Evolutionary conservation across 1,140 invertebrate genomes (phyloP).

Genomic region (Leptonema lineaticorne): DNA sequence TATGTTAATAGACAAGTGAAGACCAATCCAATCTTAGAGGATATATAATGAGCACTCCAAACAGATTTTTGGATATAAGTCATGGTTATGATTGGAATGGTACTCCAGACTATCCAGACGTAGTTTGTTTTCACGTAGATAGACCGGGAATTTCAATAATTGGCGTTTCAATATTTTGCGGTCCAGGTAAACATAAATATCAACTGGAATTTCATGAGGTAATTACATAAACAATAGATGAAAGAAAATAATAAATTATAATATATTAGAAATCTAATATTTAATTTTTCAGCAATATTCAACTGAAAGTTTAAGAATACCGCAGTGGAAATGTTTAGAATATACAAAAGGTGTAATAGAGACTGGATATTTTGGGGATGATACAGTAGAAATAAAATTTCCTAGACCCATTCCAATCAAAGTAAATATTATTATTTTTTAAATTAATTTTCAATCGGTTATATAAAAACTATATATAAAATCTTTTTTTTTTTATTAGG

Average conservation of each 20-base stretch:
- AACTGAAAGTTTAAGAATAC: slow-evolving; percentile 40
- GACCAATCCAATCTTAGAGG: slow-evolving; percentile 49
- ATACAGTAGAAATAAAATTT: slow-evolving; percentile 49
- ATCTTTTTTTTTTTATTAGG: slow-evolving; percentile 53
- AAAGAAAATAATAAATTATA: background rate
- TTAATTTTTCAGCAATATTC: slow-evolving; percentile 44
- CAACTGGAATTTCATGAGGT: slow-evolving; percentile 86
- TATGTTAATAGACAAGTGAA: slow-evolving; percentile 57
- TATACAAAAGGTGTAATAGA: slow-evolving; percentile 62
- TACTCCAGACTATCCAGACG: slow-evolving; percentile 94
- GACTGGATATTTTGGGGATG: slow-evolving; percentile 53
- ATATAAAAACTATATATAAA: background rate
- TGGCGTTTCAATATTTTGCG: slow-evolving; percentile 86
- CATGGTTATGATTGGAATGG: slow-evolving; percentile 93
- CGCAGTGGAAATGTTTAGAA: slow-evolving; percentile 75
- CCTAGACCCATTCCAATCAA: slow-evolving; percentile 84
- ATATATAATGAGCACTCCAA: slow-evolving; percentile 81
- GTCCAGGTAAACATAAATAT: slow-evolving; percentile 83
- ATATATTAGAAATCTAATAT: background rate
- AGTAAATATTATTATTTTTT: slow-evolving; percentile 50
- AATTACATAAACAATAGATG: too few species aligned
- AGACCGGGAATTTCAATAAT: slow-evolving; percentile 83
- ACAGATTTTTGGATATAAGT: slow-evolving; percentile 87
- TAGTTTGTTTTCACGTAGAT: slow-evolving; percentile 94
- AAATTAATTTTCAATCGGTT: background rate